Evolutionary conservation across 2,888 invertebrate species (phyloP), one percentile per base, ranked within the genome.

Genomic region (Xanthia togata): DNA sequence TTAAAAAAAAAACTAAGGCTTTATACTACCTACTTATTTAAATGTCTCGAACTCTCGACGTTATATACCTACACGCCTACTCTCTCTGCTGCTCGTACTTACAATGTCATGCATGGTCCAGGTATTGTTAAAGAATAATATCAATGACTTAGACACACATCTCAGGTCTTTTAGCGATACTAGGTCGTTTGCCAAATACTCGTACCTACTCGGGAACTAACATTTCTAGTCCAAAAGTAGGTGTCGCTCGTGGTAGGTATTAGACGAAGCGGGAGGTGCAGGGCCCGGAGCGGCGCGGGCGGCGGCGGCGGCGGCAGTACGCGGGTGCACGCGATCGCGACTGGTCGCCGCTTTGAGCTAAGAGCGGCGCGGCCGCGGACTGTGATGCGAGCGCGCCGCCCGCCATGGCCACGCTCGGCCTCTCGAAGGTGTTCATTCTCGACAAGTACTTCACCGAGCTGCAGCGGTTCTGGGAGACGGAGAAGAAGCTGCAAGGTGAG

Each of bases 381-480:
- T 94, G 96, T 94, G 95, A 95, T 95, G 96, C 91, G 91, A 93
- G 94, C 95, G 94, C 94, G 93, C 91, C 93, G 93, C 93, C 93
- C 95, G 96, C 94, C 97, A 99, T 99, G 99, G 99, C 99, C 97
- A 99, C 99, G 96, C 97, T 99, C 97, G 99, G 99, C 97, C 98
- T 99, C 92, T 99, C 99, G 95, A 99, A 99, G 97, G 99, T 99
- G 96, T 99, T 99, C 97, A 99, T 99, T 96, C 98, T 99, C 97
- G 99, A 99, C 98, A 99, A 99, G 96, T 99, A 99, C 97, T 99
- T 99, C 97, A 99, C 98, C 89, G 99, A 99, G 97, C 97, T 99
- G 96, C 99, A 99, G 96, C 99, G 99, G 97, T 98, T 99, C 97
- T 98, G 99, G 98, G 99, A 99, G 97, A 98, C 99, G 84, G 99